Percentiles rank a stretch among this genome's conserved stretches.
These are phyloP conservation scores for Pterocles burchelli DNA, from an alignment of 2,113 vertebrate species.

Conservation along the genomic window DNA sequence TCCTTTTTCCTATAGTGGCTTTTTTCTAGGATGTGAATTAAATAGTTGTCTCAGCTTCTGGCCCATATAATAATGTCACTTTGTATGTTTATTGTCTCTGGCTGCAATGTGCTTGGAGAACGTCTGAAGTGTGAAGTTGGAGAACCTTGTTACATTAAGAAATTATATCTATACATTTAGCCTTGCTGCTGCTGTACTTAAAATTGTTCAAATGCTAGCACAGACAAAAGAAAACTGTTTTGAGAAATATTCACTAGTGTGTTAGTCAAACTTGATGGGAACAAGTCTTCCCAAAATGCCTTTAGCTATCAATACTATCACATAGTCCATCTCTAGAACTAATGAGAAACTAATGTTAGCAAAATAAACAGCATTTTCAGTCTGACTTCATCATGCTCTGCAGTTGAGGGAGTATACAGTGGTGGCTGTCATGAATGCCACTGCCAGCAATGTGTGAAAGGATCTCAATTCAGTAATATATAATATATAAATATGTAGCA, in stretches of 20 bases:
- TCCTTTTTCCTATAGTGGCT: neutral
- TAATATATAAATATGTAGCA: neutral
- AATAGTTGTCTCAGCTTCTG: slow-evolving; percentile 39
- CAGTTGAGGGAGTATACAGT: neutral
- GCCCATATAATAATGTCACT: neutral
- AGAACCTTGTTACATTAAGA: neutral
- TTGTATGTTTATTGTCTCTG: neutral
- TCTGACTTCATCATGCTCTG: neutral
- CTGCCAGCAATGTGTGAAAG: neutral
- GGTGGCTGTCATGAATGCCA: neutral
- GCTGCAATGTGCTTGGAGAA: neutral
- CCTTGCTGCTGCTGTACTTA: neutral
- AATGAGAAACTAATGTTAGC: neutral
- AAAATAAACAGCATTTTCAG: neutral
- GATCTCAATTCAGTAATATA: neutral
- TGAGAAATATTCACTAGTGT: neutral
- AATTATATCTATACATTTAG: neutral
- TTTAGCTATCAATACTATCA: neutral
- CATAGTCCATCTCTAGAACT: neutral
- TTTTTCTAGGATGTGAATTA: neutral
- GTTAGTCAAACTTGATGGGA: neutral
- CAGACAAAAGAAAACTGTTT: neutral
- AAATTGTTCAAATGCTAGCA: neutral
- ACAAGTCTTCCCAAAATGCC: neutral
- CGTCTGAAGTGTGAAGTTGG: neutral